phyloP scores from a whole-genome alignment of 2,797 vertebrate species.

The Myotis pilosus region DNA sequence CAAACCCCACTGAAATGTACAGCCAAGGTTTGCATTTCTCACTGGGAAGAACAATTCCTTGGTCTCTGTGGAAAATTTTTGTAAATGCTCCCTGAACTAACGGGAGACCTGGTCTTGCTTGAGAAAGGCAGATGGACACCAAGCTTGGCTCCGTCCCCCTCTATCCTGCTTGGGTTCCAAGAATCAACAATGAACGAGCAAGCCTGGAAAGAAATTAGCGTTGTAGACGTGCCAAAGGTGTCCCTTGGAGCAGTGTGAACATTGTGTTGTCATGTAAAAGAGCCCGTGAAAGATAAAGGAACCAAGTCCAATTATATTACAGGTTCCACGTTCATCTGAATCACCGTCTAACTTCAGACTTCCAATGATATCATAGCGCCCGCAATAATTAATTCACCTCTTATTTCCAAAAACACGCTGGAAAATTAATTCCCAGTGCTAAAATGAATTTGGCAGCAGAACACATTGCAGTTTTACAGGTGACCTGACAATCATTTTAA shows the following conservation, averaged over 20 bases:
- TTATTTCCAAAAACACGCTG: conserved; percentile 70
- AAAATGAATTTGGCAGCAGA: conserved; percentile 81
- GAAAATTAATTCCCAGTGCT: conserved; percentile 83
- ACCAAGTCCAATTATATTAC: conserved; percentile 78
- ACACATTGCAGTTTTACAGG: conserved; percentile 34
- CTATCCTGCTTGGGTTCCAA: conserved; percentile 73
- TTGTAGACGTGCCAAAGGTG: conserved; percentile 82
- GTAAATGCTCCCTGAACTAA: conserved; percentile 74
- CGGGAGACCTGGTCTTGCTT: conserved; percentile 71
- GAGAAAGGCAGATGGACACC: conserved; percentile 74
- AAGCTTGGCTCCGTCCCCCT: neutral
- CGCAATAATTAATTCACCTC: conserved; percentile 84
- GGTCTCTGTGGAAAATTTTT: conserved; percentile 75
- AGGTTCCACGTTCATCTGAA: conserved; percentile 79
- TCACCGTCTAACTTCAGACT: conserved; percentile 69
- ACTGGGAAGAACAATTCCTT: conserved; percentile 67
- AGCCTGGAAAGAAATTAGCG: conserved; percentile 81
- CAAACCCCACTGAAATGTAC: conserved; percentile 70
- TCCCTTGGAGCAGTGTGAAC: conserved; percentile 82
- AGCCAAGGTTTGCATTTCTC: conserved; percentile 17
- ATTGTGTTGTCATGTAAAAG: conserved; percentile 85
- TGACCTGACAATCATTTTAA: conserved; percentile 79
- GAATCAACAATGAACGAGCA: conserved; percentile 79
- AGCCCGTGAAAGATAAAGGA: conserved; percentile 81
- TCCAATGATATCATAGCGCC: conserved; percentile 71